Percentiles rank a stretch among this genome's conserved stretches.
phyloP scores from a whole-genome alignment of 1,140 invertebrate species.

The Amyelois transitella region DNA sequence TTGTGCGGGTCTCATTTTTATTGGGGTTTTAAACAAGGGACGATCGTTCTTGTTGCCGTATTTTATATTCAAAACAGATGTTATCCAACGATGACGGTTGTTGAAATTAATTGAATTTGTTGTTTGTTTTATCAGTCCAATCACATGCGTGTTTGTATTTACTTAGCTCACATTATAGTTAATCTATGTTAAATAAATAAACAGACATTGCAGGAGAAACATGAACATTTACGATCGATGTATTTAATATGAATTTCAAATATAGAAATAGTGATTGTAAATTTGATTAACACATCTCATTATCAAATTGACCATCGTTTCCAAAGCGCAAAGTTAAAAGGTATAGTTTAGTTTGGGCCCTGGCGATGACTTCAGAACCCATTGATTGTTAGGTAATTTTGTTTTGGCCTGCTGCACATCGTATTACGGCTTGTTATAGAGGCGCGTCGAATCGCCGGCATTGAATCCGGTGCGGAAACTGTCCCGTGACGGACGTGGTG shows the following conservation, averaged over 20 bases:
- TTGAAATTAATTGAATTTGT: constrained; percentile 63
- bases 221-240: constrained; percentile 16
- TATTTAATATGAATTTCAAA: too few species aligned
- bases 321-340: too few species aligned
- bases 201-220: neutral
- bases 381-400: constrained; percentile 17
- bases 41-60: constrained; percentile 37
- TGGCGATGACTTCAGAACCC: neutral
- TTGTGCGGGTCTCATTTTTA: constrained; percentile 57
- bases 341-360: too few species aligned
- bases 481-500: constrained; percentile 32
- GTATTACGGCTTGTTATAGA: constrained; percentile 34
- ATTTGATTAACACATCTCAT: too few species aligned
- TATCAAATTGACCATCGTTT: too few species aligned
- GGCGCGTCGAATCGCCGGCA: constrained; percentile 24
- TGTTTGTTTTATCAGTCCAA: constrained; percentile 57
- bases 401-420: constrained; percentile 29
- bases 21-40: constrained; percentile 50
- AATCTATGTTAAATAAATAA: constrained; percentile 15
- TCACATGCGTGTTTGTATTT: constrained; percentile 55
- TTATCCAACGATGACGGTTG: constrained; percentile 49
- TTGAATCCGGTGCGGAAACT: constrained; percentile 28
- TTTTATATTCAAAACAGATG: constrained; percentile 72
- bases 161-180: constrained; percentile 50
- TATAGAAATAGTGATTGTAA: too few species aligned